Percentiles rank a stretch among this genome's conserved stretches.
Conservation (phyloP, 2,113 vertebrate genomes). For the Heterotis niloticus region DNA sequence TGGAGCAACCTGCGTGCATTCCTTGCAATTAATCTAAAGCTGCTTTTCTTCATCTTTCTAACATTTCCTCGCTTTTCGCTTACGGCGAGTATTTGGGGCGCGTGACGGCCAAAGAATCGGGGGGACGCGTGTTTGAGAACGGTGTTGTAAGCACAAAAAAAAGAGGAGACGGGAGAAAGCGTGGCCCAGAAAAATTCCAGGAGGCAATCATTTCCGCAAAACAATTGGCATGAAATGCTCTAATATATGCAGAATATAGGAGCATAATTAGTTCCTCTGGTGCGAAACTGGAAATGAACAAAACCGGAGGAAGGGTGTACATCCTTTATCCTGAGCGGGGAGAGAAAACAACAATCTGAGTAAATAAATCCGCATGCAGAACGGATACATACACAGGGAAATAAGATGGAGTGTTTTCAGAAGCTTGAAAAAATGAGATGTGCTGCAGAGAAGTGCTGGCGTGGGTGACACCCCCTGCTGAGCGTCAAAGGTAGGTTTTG, state of each 20-base stretch:
- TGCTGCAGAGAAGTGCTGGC: background rate
- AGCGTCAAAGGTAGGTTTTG: background rate
- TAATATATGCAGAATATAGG: conserved; percentile 40
- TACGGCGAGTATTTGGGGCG: conserved; percentile 8
- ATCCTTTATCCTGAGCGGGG: conserved; percentile 22
- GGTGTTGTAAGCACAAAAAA: conserved; percentile 38
- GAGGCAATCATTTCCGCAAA: conserved; percentile 31
- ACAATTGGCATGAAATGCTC: conserved; percentile 40
- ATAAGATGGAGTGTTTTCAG: conserved; percentile 6
- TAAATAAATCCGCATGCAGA: conserved; percentile 12
- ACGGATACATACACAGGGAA: background rate
- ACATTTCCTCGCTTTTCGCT: background rate
- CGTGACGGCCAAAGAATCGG: conserved; percentile 3
- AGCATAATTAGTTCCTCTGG: conserved; percentile 47
- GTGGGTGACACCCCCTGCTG: background rate
- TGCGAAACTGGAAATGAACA: conserved; percentile 25
- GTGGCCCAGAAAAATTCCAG: conserved; percentile 34
- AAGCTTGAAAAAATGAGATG: conserved; percentile 11
- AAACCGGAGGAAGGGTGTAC: conserved; percentile 21
- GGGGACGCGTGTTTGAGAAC: conserved; percentile 25
- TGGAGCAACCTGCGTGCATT: background rate
- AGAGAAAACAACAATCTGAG: conserved; percentile 19
- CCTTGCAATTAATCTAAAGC: background rate
- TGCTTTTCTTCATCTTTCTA: background rate
- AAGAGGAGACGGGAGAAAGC: background rate